These are phyloP conservation scores for Scaptomyza reducta DNA, from an alignment of 2,888 invertebrate species.

Conservation along the genomic window DNA sequence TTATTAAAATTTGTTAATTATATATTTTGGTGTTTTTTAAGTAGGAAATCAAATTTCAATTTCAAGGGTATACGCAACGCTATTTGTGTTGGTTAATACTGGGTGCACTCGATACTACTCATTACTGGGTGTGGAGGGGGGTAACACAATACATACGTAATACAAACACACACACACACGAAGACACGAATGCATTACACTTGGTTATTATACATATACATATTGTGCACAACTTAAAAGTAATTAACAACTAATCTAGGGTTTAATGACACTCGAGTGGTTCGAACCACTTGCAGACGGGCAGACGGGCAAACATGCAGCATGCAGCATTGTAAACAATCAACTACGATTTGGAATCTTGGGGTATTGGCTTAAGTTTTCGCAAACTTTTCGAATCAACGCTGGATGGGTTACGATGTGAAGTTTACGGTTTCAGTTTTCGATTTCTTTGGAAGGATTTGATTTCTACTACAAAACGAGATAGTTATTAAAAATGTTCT, in stretches of 20 bases:
- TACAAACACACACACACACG: conserved; percentile 24
- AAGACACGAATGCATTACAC: conserved; percentile 5
- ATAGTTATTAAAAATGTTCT: conserved; percentile 23
- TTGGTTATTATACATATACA: conserved; percentile 1
- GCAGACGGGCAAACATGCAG: conserved; percentile 41
- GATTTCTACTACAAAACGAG: conserved; percentile 44
- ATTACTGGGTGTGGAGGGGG: conserved; percentile 26
- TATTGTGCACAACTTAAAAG: conserved; percentile 14
- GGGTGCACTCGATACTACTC: conserved; percentile 58
- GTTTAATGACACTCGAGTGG: conserved; percentile 24
- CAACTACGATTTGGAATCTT: conserved; percentile 31
- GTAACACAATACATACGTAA: conserved; percentile 17
- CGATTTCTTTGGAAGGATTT: conserved; percentile 18
- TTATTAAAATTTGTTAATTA: conserved; percentile 40
- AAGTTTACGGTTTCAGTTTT: conserved; percentile 18
- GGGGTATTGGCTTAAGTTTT: conserved; percentile 30
- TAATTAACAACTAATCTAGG: conserved; percentile 31
- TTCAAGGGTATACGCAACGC: conserved; percentile 58
- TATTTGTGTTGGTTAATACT: conserved; percentile 49
- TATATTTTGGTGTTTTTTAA: not conserved
- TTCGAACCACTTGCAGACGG: conserved; percentile 10
- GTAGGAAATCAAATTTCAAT: conserved; percentile 32
- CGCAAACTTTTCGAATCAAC: conserved; percentile 49
- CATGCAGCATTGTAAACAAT: conserved; percentile 41
- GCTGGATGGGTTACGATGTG: conserved; percentile 39